These are phyloP conservation scores for Kryphioiulus occultus DNA, from an alignment of 2,888 invertebrate genomes.

Conservation along the genomic window DNA sequence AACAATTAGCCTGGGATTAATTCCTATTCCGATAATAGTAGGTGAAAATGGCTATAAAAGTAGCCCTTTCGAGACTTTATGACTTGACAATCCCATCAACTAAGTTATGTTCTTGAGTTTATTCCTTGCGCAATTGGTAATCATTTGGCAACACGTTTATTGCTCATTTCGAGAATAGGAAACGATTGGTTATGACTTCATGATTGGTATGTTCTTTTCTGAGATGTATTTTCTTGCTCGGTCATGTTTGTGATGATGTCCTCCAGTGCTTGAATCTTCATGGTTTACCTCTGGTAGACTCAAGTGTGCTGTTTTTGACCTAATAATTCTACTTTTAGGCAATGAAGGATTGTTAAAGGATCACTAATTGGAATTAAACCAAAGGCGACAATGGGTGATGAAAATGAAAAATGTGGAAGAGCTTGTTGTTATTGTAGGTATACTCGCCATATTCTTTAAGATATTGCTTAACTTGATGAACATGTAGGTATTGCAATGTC, in stretches of 20 bases:
- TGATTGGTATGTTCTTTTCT: background rate
- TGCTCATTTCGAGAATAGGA: background rate
- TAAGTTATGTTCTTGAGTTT: background rate
- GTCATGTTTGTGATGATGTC: background rate
- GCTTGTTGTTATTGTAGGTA: slow-evolving; percentile 14
- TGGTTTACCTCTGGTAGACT: background rate
- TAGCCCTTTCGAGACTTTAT: background rate
- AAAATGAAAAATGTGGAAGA: background rate
- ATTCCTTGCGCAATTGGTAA: background rate
- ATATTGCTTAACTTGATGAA: too few species aligned
- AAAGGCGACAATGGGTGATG: background rate
- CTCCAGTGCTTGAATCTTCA: background rate
- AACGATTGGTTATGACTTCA: background rate
- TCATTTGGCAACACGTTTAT: background rate
- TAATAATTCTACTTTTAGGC: background rate
- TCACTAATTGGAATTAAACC: background rate
- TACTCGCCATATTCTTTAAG: background rate
- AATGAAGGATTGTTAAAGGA: background rate
- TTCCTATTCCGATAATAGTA: background rate
- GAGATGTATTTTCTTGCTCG: background rate
- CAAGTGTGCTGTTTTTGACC: background rate
- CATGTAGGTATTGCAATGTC: too few species aligned
- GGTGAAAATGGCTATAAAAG: background rate
- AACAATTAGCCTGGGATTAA: background rate
- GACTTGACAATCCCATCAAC: background rate